Evolutionary conservation across 1,140 invertebrate genomes (phyloP), one percentile per base, ranked within the genome.

Genomic region (Mamestra configurata): DNA sequence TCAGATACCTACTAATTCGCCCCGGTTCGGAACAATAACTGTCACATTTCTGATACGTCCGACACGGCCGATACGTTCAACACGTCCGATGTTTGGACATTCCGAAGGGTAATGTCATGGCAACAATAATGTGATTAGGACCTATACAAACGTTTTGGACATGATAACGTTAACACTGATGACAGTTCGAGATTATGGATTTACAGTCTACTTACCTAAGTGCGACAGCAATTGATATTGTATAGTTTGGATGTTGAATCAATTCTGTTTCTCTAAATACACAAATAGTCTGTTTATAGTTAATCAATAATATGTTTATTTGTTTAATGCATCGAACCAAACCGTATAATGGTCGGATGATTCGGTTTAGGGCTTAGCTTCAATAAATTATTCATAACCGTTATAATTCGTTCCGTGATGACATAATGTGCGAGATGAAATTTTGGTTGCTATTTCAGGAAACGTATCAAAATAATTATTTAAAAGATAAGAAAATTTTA

Each of bases 401-500:
- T 4, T 66, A 11, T 40, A 43, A 66, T 40, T 64, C 53, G 24
- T 57, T 57, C 22, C 22, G 20, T 57, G 20, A 57, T 27, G 53
- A 57, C 53, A 57, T 27, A 57, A 27, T 57, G 22, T 8, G 10
- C 10, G 24, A 20, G 11, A 64, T 64, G 31, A 55, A 55, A 22
- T 55, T 64, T 27, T 4, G 4, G 35, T 22, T 66, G 61, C 8
- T 66, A 43, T 66, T 66, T 66, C 35, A 40, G 35, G 18, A 35
- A 61, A 61, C 15, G 8, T 66, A 40, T 59, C 55, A 27, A 70
- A 70, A 64, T 20, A 64, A 64, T 35, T 40, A 40, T 64, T 64
- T 20, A 3, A 35, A 7, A 3, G 35, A 22, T 8, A 13, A 3
- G 3, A 0, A 27, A 57, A 57, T 20, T 57, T 27, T 0, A 13